Percentiles rank a stretch among this genome's conserved stretches.
These are phyloP conservation scores for Ectemnius cavifrons DNA, from an alignment of 2,888 invertebrate species.

Conservation along the genomic window DNA sequence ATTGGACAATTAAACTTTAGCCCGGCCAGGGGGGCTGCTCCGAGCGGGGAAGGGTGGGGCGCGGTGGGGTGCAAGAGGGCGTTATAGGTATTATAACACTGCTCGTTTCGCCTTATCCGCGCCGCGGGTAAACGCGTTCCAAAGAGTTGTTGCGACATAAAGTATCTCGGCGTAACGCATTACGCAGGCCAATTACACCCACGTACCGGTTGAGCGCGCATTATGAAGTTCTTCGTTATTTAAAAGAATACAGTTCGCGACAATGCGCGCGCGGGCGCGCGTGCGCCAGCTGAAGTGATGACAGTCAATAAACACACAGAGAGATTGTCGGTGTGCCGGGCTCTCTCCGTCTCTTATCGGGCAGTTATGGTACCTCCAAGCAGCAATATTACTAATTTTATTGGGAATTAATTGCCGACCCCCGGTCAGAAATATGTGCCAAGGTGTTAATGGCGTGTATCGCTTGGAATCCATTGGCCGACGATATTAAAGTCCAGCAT, in stretches of 20 bases:
- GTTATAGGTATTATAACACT: conserved; percentile 39
- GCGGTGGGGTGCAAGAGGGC: conserved; percentile 10
- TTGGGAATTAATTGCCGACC: not conserved
- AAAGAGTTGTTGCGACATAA: conserved; percentile 48
- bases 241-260: conserved; percentile 40
- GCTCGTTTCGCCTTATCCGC: conserved; percentile 28
- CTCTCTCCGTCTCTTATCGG: conserved; percentile 5
- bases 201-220: conserved; percentile 31
- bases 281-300: conserved; percentile 1
- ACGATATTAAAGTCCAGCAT: too few species aligned
- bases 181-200: conserved; percentile 54
- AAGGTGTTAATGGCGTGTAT: not conserved
- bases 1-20: conserved; percentile 58
- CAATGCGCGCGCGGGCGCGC: conserved; percentile 30
- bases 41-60: conserved; percentile 28
- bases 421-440: not conserved
- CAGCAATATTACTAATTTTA: conserved; percentile 4
- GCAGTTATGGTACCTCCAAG: not conserved
- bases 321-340: too few species aligned
- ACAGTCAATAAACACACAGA: conserved; percentile 40
- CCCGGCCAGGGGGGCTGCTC: conserved; percentile 2
- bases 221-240: conserved; percentile 57
- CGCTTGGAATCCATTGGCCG: not conserved
- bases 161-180: conserved; percentile 37
- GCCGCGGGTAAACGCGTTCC: conserved; percentile 32